phyloP scores from a whole-genome alignment of 2,113 vertebrate species.

The Peromyscus californicus region DNA sequence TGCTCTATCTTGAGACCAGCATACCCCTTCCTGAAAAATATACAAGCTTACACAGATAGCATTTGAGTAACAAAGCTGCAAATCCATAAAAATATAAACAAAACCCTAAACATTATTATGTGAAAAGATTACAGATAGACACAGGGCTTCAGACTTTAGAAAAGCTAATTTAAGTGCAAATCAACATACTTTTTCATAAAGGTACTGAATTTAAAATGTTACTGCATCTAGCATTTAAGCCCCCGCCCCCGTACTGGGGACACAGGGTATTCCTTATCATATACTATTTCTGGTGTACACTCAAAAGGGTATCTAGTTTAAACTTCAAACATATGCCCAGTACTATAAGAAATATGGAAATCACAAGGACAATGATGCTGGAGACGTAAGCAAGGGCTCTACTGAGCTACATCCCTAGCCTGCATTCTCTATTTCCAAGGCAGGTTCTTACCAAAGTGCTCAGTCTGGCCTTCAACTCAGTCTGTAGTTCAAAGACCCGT shows the following conservation, averaged over 20 bases:
- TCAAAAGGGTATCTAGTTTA: not conserved
- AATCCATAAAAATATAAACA: not conserved
- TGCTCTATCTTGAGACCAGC: not conserved
- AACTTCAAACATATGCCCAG: not conserved
- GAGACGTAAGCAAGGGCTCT: not conserved
- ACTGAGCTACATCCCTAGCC: not conserved
- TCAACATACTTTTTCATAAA: not conserved
- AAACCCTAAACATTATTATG: too few relatives aligned
- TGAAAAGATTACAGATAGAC: not conserved
- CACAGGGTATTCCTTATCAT: not conserved
- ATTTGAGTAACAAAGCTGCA: not conserved
- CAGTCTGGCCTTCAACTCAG: not conserved
- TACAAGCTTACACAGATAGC: not conserved
- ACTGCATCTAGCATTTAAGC: not conserved
- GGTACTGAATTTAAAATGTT: not conserved
- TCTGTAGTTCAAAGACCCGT: not conserved
- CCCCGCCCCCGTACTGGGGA: not conserved
- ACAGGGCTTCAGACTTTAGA: not conserved
- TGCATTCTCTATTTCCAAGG: not conserved
- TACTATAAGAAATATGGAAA: not conserved
- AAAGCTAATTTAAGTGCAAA: not conserved
- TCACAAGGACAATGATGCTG: not conserved
- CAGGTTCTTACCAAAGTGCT: not conserved
- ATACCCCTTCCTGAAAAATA: not conserved
- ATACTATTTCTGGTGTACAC: not conserved